Evolutionary conservation across 2,888 invertebrate species (phyloP).

Genomic region (Ecliptopera silaceata): DNA sequence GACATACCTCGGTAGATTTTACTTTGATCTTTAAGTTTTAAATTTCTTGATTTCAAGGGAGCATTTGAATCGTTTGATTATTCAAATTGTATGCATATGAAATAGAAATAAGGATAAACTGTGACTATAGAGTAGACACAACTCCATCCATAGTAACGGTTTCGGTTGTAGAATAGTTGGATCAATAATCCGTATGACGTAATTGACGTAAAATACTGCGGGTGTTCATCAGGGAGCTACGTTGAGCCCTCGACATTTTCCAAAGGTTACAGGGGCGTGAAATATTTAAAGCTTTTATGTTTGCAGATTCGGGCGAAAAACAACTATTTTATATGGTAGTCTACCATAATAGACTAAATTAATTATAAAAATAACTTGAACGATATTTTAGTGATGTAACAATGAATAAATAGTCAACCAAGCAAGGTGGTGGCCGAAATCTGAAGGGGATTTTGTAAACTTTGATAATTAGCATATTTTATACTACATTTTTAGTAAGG

Average conservation of each 20-base stretch:
- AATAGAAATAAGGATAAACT: not conserved
- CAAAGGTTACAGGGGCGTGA: slow-evolving; percentile 31
- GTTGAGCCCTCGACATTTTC: slow-evolving; percentile 51
- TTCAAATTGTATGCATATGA: not conserved
- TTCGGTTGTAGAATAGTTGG: slow-evolving; percentile 47
- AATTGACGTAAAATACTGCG: slow-evolving; percentile 49
- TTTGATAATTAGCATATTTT: too few species aligned
- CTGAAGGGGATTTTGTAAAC: too few species aligned
- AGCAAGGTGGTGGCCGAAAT: too few species aligned
- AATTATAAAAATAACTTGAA: too few species aligned
- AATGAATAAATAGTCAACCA: too few species aligned
- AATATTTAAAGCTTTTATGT: slow-evolving; percentile 2
- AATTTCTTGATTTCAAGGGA: not conserved
- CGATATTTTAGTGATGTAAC: too few species aligned
- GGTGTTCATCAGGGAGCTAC: slow-evolving; percentile 36
- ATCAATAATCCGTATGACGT: slow-evolving; percentile 62
- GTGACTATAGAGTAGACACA: not conserved
- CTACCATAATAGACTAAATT: not conserved
- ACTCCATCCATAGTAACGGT: slow-evolving; percentile 43
- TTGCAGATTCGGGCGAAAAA: not conserved
- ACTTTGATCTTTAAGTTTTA: not conserved
- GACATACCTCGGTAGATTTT: not conserved
- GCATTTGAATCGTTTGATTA: slow-evolving; percentile 6
- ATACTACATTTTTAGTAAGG: too few species aligned
- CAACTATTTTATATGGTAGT: too few species aligned